Evolutionary conservation across 1,140 invertebrate genomes (phyloP).

Genomic region (Marisa cornuarietis): DNA sequence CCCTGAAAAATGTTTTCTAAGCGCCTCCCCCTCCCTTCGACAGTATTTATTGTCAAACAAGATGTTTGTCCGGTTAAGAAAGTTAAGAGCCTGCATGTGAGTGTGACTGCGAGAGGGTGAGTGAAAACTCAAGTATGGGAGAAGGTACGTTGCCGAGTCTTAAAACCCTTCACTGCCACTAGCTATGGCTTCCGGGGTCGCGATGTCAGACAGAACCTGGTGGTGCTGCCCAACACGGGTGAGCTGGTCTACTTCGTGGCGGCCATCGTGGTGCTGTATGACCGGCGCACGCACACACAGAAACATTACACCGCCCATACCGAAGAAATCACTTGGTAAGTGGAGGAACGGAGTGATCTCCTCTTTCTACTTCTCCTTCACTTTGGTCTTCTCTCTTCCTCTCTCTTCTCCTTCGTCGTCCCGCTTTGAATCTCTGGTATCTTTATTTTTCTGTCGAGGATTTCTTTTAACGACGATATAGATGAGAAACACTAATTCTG

Average conservation of each 20-base stretch:
- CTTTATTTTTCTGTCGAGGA: no score
- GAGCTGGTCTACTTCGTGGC: constrained; percentile 95
- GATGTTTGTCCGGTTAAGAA: background rate
- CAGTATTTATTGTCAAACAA: no score
- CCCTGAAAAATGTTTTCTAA: background rate
- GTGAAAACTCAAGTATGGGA: background rate
- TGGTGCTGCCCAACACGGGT: constrained; percentile 83
- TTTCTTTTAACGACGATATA: no score
- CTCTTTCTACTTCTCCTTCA: no score
- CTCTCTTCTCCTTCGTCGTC: no score
- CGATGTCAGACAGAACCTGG: constrained; percentile 88
- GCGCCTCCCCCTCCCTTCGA: background rate
- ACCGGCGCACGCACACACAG: constrained; percentile 87
- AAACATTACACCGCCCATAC: constrained; percentile 92
- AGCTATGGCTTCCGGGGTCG: constrained; percentile 91
- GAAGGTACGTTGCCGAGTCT: background rate
- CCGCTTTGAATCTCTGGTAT: no score
- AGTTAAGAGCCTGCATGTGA: background rate
- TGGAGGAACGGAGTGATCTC: background rate
- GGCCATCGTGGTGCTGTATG: constrained; percentile 87
- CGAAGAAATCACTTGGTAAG: constrained; percentile 77
- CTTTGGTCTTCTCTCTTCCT: no score
- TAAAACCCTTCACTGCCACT: constrained; percentile 25
- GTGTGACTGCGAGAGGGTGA: no score
- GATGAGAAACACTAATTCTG: no score